Conservation (phyloP, 2,888 invertebrate genomes). For the Rapana venosa region DNA sequence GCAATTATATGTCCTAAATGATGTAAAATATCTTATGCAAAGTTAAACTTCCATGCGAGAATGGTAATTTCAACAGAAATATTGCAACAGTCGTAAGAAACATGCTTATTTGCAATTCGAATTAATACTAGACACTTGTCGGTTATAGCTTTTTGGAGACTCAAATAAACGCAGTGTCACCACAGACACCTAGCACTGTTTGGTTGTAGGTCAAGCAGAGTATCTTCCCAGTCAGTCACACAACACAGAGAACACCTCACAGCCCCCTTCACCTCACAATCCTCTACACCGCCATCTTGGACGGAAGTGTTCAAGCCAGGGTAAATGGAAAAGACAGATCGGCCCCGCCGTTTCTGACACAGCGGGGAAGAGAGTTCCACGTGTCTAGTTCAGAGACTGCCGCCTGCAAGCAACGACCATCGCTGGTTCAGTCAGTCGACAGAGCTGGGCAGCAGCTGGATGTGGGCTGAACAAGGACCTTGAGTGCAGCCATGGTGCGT, state of each 20-base stretch:
- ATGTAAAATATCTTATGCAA: too few relatives aligned
- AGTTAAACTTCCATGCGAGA: too few relatives aligned
- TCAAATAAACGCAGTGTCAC: too few relatives aligned
- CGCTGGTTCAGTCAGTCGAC: neutral
- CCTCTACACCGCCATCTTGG: neutral
- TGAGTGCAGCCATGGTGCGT: neutral
- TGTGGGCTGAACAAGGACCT: too few relatives aligned
- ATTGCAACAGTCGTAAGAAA: neutral
- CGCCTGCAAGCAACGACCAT: neutral
- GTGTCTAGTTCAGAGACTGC: too few relatives aligned
- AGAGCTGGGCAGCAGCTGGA: too few relatives aligned
- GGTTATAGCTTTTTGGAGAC: too few relatives aligned
- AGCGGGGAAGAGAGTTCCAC: neutral
- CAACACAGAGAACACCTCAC: neutral
- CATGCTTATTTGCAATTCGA: neutral
- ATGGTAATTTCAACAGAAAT: neutral
- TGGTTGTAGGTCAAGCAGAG: too few relatives aligned
- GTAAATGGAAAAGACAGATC: neutral
- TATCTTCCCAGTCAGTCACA: too few relatives aligned
- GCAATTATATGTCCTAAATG: too few relatives aligned
- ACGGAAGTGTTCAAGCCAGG: neutral
- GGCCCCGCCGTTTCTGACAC: neutral
- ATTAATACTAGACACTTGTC: neutral
- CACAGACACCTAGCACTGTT: too few relatives aligned
- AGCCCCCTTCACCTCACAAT: neutral